Evolutionary conservation across 2,888 invertebrate species (phyloP).

Genomic region (Lasioglossum malachurum): DNA sequence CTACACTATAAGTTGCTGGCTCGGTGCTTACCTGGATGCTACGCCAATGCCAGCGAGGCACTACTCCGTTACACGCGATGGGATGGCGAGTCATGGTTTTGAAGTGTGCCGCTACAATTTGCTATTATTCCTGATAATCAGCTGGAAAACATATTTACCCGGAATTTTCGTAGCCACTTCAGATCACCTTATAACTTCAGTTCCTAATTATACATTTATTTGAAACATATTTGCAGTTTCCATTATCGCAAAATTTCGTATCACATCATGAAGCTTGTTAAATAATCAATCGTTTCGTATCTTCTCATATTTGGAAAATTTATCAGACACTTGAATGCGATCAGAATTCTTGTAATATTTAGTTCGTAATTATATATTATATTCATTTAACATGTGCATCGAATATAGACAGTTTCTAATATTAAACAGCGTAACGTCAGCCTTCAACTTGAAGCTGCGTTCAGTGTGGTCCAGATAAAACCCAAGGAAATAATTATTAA

Average conservation of each 20-base stretch:
- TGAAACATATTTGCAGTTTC: no score
- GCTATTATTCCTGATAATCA: background rate
- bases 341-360: background rate
- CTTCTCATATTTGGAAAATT: background rate
- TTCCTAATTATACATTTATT: no score
- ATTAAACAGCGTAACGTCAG: background rate
- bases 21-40: slow-evolving; percentile 59
- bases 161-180: background rate
- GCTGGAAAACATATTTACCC: background rate
- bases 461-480: background rate
- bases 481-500: background rate
- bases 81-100: slow-evolving; percentile 21
- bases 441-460: background rate
- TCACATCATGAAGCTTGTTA: no score
- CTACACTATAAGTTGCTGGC: slow-evolving; percentile 63
- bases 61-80: slow-evolving; percentile 10
- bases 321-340: background rate
- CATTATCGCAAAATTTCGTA: no score
- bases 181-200: no score
- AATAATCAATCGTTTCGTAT: no score
- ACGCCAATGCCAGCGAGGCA: slow-evolving; percentile 35
- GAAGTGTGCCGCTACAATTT: background rate
- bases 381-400: background rate
- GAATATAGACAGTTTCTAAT: background rate
- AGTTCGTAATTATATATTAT: background rate